A percentile compares a stretch with the other conserved stretches of the same genome.
Evolutionary conservation across 2,888 invertebrate species (phyloP).

Genomic region (Rhabditophanes sp.): DNA sequence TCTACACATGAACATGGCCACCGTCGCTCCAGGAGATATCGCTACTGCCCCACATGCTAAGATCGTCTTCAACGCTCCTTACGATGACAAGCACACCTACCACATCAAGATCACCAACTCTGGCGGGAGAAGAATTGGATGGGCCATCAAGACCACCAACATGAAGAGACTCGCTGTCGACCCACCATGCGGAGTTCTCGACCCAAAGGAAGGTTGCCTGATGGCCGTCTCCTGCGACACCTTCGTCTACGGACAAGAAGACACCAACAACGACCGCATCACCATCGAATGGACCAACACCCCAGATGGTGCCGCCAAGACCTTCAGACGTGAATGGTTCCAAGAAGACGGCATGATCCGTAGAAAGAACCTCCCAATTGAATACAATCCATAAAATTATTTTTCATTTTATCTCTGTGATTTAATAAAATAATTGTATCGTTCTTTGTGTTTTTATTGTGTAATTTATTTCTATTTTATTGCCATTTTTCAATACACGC

Average conservation of each 20-base stretch:
- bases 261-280: constrained; percentile 24
- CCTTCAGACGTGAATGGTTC: constrained; percentile 28
- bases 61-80: constrained; percentile 33
- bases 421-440: no score
- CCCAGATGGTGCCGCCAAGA: constrained; percentile 27
- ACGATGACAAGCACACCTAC: constrained; percentile 33
- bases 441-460: no score
- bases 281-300: constrained; percentile 28
- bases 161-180: constrained; percentile 30
- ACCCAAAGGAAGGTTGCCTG: constrained; percentile 28
- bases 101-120: constrained; percentile 23
- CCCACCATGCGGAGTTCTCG: constrained; percentile 31
- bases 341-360: constrained; percentile 27
- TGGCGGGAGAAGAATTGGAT: constrained; percentile 27
- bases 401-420: no score
- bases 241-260: constrained; percentile 21
- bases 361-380: constrained; percentile 28
- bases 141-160: constrained; percentile 36
- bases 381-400: constrained; percentile 26
- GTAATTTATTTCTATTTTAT: no score
- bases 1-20: no score
- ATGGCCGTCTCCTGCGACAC: constrained; percentile 33
- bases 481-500: no score
- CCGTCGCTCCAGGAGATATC: constrained; percentile 26
- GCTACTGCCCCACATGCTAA: constrained; percentile 20